Evolutionary conservation across 2,113 vertebrate genomes (phyloP).

Genomic region (Prionailurus bengalensis): DNA sequence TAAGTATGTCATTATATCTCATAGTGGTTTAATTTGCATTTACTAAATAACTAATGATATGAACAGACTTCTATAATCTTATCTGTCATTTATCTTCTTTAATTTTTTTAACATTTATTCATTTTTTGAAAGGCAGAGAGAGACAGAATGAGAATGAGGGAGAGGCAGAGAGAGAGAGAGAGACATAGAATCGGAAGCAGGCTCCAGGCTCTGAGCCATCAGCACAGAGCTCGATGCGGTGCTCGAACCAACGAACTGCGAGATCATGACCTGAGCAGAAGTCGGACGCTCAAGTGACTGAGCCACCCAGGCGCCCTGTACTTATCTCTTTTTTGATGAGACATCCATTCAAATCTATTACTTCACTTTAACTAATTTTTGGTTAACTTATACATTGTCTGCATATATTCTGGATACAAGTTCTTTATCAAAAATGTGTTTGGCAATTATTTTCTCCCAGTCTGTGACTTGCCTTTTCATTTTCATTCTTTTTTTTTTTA

Average conservation of each 20-base stretch:
- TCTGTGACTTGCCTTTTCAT: not conserved
- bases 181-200: too few relatives aligned
- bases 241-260: too few relatives aligned
- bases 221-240: too few relatives aligned
- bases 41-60: not conserved
- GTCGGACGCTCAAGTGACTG: too few relatives aligned
- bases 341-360: not conserved
- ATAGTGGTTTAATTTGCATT: not conserved
- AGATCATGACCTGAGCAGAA: too few relatives aligned
- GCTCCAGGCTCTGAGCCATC: too few relatives aligned
- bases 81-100: not conserved
- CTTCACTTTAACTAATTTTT: not conserved
- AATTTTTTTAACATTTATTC: too few relatives aligned
- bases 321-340: not conserved
- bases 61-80: not conserved
- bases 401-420: not conserved
- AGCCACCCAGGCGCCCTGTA: too few relatives aligned
- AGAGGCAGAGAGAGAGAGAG: too few relatives aligned
- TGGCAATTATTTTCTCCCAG: not conserved
- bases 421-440: not conserved
- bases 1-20: not conserved
- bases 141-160: too few relatives aligned
- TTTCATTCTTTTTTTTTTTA: not conserved
- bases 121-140: too few relatives aligned
- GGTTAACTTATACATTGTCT: not conserved